Base-by-base conservation (phyloP, 1,140 invertebrate genomes). In the Periplaneta americana region DNA sequence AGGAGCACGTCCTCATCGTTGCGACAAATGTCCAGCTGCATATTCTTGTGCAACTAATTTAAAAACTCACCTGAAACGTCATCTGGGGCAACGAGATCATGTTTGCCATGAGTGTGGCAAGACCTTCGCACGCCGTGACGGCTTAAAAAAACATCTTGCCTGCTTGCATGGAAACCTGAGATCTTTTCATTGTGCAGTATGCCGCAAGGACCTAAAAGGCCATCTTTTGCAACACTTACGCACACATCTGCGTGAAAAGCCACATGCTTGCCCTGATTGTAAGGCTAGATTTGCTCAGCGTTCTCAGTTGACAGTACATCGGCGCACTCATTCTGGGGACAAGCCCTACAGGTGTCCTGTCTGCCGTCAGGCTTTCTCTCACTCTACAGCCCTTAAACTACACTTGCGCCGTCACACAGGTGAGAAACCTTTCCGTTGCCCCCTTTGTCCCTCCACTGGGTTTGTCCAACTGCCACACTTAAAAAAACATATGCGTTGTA, bases 271-370 rank as follows among this genome's bases (percentile, higher is more conserved):
- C 85, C 89, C 89, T 78, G 84, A 91, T 8, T 93, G 92, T 85
- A 92, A 93, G 6, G 92, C 96, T 48, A 91, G 94, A 66, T 99
- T 99, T 85, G 96, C 96, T 2, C 97, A 99, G 87, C 95, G 96
- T 74, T 98, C 96, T 0, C 98, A 98, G 85, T 90, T 99, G 78
- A 98, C 96, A 79, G 95, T 98, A 1, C 98, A 99, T 85, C 95
- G 96, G 90, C 91, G 97, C 36, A 97, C 96, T 11, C 98, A 99
- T 85, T 94, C 93, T 0, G 96, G 95, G 0, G 95, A 95, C 83
- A 91, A 94, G 66, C 96, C 96, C 0, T 97, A 96, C 85, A 90
- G 93, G 18, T 97, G 95, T 88, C 90, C 94, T 83, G 93, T 96
- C 66, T 96, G 95, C 85, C 92, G 93, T 89, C 93, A 94, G 84